These are phyloP conservation scores for Bombus difficillimus DNA, from an alignment of 1,140 invertebrate genomes.

Conservation along the genomic window DNA sequence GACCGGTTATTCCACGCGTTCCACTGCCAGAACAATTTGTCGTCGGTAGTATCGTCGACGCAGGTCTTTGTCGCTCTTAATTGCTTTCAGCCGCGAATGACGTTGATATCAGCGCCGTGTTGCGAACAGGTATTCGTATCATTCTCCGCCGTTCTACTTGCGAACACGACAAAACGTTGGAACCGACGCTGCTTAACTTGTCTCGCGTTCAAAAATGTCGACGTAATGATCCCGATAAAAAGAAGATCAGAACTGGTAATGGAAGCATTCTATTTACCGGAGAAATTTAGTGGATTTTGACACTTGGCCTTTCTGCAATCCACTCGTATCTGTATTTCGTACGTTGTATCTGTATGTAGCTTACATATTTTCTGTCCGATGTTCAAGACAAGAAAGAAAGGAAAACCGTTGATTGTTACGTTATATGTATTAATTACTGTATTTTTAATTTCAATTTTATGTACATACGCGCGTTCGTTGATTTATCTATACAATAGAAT, in stretches of 20 bases:
- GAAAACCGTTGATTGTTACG: too few relatives aligned
- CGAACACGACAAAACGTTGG: not conserved
- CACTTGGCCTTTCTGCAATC: too few relatives aligned
- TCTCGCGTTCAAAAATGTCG: not conserved
- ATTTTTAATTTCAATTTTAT: too few relatives aligned
- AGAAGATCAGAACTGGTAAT: not conserved
- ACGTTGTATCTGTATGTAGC: too few relatives aligned
- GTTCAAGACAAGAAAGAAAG: too few relatives aligned
- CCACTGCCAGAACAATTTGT: constrained; percentile 32
- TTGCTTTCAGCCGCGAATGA: constrained; percentile 13
- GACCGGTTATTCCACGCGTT: not conserved
- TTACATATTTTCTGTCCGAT: too few relatives aligned
- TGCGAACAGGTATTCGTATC: not conserved
- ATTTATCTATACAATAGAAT: too few relatives aligned
- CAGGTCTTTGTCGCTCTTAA: constrained; percentile 25
- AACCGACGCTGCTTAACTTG: not conserved
- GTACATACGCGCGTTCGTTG: too few relatives aligned
- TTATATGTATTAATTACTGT: too few relatives aligned
- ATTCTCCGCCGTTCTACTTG: not conserved
- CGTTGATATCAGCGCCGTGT: constrained; percentile 16
- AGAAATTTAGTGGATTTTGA: too few relatives aligned
- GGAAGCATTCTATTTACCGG: too few relatives aligned
- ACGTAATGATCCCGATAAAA: not conserved
- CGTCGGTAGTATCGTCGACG: not conserved
- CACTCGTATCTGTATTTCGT: too few relatives aligned